Conservation (phyloP, 2,888 invertebrate species). For the Flexamia atlantica region DNA sequence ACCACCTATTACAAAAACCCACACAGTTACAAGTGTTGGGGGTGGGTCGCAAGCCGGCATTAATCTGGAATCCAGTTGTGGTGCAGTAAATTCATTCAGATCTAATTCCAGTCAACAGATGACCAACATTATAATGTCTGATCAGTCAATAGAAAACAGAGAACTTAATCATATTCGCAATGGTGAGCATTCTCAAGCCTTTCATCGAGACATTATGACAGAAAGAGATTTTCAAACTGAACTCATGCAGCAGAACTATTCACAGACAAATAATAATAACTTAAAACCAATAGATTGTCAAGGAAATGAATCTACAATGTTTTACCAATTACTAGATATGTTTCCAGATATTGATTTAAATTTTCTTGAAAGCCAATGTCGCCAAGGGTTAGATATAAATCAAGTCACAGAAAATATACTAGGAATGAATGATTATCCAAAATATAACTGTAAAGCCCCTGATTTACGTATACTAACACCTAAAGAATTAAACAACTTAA, state of each 20-base stretch:
- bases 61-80: not conserved
- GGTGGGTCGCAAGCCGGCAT: not conserved
- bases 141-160: not conserved
- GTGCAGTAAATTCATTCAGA: not conserved
- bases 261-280: not conserved
- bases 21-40: conserved; percentile 4
- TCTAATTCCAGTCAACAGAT: not conserved
- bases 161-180: not conserved
- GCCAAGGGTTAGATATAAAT: not conserved
- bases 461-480: not conserved
- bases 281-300: not conserved
- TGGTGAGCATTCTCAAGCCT: not conserved
- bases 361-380: not conserved
- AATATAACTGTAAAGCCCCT: not conserved
- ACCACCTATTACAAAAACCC: not conserved
- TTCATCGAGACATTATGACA: not conserved
- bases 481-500: not conserved
- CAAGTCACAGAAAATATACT: not conserved
- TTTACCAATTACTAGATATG: conserved; percentile 27
- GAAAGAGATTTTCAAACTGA: not conserved
- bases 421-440: not conserved
- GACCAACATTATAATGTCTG: not conserved
- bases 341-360: conserved; percentile 16
- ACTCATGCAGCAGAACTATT: not conserved
- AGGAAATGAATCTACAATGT: conserved; percentile 2